These are phyloP conservation scores for Plutomurus gul DNA, from an alignment of 1,140 invertebrate species.

Conservation along the genomic window DNA sequence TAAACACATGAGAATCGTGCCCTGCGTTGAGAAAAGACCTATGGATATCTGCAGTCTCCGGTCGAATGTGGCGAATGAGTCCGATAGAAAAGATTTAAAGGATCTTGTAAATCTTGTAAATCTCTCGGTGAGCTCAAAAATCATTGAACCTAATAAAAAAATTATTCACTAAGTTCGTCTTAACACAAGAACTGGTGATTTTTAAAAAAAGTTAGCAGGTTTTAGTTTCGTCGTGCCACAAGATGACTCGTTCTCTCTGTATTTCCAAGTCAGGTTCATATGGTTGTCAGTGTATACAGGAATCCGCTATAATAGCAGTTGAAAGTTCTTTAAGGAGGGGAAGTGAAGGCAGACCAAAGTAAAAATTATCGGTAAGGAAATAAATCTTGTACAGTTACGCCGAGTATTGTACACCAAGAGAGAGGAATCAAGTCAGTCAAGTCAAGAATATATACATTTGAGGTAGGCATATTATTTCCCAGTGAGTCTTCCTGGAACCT, in stretches of 20 bases:
- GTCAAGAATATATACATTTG: background rate
- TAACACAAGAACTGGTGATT: background rate
- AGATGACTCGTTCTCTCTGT: background rate
- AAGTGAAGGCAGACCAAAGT: background rate
- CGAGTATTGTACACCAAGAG: background rate
- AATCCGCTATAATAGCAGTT: background rate
- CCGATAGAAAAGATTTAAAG: background rate
- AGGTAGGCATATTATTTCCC: background rate
- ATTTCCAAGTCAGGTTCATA: too few relatives aligned
- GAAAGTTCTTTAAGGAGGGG: background rate
- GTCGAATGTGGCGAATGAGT: background rate
- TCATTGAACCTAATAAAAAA: background rate
- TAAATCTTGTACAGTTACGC: background rate
- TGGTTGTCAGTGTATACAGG: too few relatives aligned
- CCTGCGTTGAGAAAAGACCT: too few relatives aligned
- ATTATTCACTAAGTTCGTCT: background rate
- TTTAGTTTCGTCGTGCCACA: background rate
- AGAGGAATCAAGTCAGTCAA: too few relatives aligned
- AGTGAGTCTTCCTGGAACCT: too few relatives aligned
- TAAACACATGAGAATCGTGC: too few relatives aligned
- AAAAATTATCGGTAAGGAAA: background rate
- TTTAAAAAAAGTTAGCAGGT: background rate
- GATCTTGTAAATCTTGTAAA: slow-evolving; percentile 5
- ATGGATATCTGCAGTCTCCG: too few relatives aligned
- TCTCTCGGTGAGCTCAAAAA: background rate